Base-by-base conservation (phyloP, 2,888 invertebrate genomes). In the Campoplex capitator region DNA sequence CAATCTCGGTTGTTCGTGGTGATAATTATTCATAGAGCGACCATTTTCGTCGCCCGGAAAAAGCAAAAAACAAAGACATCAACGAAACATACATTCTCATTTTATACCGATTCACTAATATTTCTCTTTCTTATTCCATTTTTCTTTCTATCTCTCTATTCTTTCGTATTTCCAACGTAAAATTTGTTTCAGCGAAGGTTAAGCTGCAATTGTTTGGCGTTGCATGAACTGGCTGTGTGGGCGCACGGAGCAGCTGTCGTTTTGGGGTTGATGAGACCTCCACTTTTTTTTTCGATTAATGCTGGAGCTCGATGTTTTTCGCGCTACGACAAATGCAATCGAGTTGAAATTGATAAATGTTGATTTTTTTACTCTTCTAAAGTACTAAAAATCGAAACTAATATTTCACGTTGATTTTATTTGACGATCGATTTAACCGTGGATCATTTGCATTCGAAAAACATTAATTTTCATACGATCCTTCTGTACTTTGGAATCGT, bases 201-300 rank as follows among this genome's bases (percentile, higher is more conserved):
- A 91, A 90, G 91, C 92, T 92, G 92, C 94, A 92, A 93, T 92
- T 93, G 92, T 92, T 94, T 93, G 93, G 92, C 93, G 93, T 93
- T 94, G 94, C 94, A 94, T 94, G 94, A 92, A 91, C 92, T 92
- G 90, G 92, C 90, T 94, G 93, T 93, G 93, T 93, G 92, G 92
- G 92, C 93, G 91, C 94, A 93, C 93, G 94, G 94, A 94, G 94
- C 94, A 94, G 94, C 87, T 85, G 87, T 87, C 87, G 76, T 83
- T 82, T 85, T 80, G 82, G 68, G 75, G 6, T 83, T 83, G 83
- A 80, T 81, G 67, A 68, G 62, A 62, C 56, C n/a, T 13, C 13
- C n/a, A 13, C 56, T 7, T 32, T 51, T 65, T 65, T 78, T 48
- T 73, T 58, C 65, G 28, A 68, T 79, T 71, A 73, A 76, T 32